Conservation (phyloP, 2,797 vertebrate genomes). For the Pogonophryne albipinna region DNA sequence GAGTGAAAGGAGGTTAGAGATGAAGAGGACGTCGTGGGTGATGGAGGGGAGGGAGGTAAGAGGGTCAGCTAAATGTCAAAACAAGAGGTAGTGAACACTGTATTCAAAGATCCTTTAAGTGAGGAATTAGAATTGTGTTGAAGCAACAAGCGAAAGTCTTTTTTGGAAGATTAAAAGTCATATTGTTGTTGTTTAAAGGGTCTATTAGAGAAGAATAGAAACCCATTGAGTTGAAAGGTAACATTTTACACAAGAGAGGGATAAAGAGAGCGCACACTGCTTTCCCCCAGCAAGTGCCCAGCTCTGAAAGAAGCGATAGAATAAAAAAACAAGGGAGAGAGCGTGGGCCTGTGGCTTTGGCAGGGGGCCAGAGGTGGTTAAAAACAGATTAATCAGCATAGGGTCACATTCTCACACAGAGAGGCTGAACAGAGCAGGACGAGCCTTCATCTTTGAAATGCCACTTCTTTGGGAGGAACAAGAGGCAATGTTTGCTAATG, state of each 20-base stretch:
- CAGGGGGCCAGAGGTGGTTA: conserved; percentile 78
- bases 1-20: conserved; percentile 44
- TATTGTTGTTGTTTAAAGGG: conserved; percentile 31
- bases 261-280: conserved; percentile 46
- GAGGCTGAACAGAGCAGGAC: conserved; percentile 58
- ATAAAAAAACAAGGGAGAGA: conserved; percentile 60
- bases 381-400: conserved; percentile 86
- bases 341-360: conserved; percentile 76
- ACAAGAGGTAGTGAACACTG: not conserved
- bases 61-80: not conserved
- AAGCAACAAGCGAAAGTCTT: conserved; percentile 3
- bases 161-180: no score
- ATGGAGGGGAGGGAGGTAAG: conserved; percentile 4
- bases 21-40: conserved; percentile 28
- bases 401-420: conserved; percentile 79
- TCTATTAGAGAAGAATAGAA: conserved; percentile 42
- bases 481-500: conserved; percentile 18
- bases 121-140: not conserved
- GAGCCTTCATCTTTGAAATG: conserved; percentile 54
- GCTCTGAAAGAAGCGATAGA: conserved; percentile 74
- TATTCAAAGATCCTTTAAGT: not conserved
- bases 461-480: conserved; percentile 33
- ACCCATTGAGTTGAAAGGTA: conserved; percentile 46
- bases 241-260: conserved; percentile 42
- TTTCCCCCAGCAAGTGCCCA: conserved; percentile 53